Evolutionary conservation across 1,140 invertebrate species (phyloP).

Genomic region (Papilio helenus): DNA sequence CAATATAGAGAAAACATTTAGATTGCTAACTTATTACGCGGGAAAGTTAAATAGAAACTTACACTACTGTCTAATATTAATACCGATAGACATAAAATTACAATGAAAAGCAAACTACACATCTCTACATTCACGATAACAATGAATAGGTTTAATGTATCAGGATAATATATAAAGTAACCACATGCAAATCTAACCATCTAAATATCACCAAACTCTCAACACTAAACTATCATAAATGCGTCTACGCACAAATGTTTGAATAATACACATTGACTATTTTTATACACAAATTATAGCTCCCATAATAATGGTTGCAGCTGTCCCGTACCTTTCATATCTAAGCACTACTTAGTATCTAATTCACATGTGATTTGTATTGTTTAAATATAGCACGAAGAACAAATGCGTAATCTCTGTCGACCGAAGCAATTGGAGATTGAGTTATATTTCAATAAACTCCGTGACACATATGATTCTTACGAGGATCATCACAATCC

Average conservation of each 20-base stretch:
- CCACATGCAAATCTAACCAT: neutral
- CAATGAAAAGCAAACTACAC: neutral
- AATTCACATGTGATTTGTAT: neutral
- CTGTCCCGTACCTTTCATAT: neutral
- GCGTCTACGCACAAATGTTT: slow-evolving; percentile 10
- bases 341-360: neutral
- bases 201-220: slow-evolving; percentile 17
- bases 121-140: slow-evolving; percentile 17
- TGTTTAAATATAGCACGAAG: slow-evolving; percentile 65
- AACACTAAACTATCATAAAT: neutral
- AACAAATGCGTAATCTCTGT: slow-evolving; percentile 70
- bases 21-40: neutral
- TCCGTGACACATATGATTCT: slow-evolving; percentile 68
- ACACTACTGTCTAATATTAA: neutral
- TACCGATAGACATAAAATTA: slow-evolving; percentile 23
- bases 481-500: slow-evolving; percentile 77
- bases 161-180: slow-evolving; percentile 23
- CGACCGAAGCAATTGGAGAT: slow-evolving; percentile 71
- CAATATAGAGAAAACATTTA: neutral
- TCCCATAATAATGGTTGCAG: slow-evolving; percentile 20
- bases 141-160: neutral
- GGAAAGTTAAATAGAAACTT: neutral
- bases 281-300: slow-evolving; percentile 19
- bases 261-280: slow-evolving; percentile 23
- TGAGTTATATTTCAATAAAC: slow-evolving; percentile 69